Evolutionary conservation across 2,797 vertebrate genomes (phyloP), one percentile per base, ranked within the genome.

Genomic region (Ptychobarbus kaznakovi): DNA sequence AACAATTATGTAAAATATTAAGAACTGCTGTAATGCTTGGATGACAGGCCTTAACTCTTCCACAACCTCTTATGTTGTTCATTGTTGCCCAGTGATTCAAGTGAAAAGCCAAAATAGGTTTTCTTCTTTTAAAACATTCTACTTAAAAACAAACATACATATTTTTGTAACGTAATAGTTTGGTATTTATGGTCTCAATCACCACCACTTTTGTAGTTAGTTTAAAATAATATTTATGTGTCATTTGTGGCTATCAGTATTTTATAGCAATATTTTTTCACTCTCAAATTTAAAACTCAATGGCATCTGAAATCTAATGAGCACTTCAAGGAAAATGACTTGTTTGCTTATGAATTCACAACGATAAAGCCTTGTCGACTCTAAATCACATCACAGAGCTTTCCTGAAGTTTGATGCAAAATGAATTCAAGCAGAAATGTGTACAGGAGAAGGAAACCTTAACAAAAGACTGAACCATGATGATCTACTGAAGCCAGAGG

Each of bases 21-120:
- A 10, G 58, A 49, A 76, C 13, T 40, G 32, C 72, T 65, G 38
- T 28, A 18, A 69, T 28, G 65, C 9, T 10, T 84, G 8, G 42
- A 66, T 72, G 56, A 77, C 74, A 82, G 88, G 84, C 89, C 88
- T 89, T 90, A 89, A 85, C 77, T 74, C 65, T 83, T 79, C 56
- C 44, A 56, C 38, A 9, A 65, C 56, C 38, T 82, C 84, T 87
- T 86, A 86, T 90, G 80, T 46, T 93, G 91, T 92, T 92, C 40
- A 82, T 38, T 77, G 44, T 42, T 68, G 35, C 87, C 92, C 91
- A 88, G 28, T 15, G 80, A 68, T 58, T 38, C 69, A 80, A 85
- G 81, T 51, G 78, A 81, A 86, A 53, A 80, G 73, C 86, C 83
- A 81, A 83, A 88, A 82, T 84, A 66, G 80, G 35, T 65, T 85